Evolutionary conservation across 2,797 vertebrate species (phyloP).

Genomic region (Peromyscus attwateri): DNA sequence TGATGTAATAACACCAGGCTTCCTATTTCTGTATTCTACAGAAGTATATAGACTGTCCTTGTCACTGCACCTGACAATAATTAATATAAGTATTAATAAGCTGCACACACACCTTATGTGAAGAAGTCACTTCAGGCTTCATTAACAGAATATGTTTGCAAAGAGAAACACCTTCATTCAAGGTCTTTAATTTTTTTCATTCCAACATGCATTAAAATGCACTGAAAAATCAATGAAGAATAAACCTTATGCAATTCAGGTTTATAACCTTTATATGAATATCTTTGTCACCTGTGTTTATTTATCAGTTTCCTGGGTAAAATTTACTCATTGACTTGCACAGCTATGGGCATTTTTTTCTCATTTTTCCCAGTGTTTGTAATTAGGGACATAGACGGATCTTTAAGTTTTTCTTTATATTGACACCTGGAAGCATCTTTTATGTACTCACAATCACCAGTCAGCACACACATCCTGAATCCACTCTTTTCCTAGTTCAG

Average conservation of each 20-base stretch:
- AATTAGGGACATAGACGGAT: not conserved
- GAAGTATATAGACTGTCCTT: not conserved
- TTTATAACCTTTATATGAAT: not conserved
- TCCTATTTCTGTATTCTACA: not conserved
- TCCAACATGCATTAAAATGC: not conserved
- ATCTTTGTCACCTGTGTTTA: not conserved
- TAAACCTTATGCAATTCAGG: not conserved
- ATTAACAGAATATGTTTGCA: not conserved
- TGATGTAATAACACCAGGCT: not conserved
- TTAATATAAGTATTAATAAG: not conserved
- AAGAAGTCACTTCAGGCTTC: not conserved
- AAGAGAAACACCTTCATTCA: not conserved
- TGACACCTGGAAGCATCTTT: not conserved
- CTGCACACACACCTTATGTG: not conserved
- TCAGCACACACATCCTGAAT: not conserved
- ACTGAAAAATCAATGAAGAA: not conserved
- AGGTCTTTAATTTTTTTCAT: constrained; percentile 29
- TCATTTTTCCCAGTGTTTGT: not conserved
- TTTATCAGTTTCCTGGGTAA: not conserved
- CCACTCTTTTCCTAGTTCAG: not conserved
- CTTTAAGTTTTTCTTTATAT: not conserved
- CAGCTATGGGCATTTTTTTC: not conserved
- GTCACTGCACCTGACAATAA: not conserved
- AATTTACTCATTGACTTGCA: not conserved
- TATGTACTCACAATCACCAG: not conserved